Percentiles rank a stretch among this genome's conserved stretches.
These are phyloP conservation scores for Ganaspis sp. DNA, from an alignment of 1,140 invertebrate genomes.

Conservation along the genomic window DNA sequence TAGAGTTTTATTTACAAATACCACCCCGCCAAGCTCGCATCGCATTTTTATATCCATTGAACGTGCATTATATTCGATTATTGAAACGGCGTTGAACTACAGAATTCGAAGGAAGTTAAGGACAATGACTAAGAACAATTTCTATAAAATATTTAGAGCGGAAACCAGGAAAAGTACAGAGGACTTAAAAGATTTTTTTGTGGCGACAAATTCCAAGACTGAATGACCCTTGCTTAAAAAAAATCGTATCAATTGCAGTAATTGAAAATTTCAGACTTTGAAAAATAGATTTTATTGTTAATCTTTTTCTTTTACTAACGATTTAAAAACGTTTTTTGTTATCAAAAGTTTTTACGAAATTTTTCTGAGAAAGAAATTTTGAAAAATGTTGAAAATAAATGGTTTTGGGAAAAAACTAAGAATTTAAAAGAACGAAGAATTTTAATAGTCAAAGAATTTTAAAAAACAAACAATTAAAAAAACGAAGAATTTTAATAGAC, in stretches of 20 bases:
- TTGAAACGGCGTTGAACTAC: constrained; percentile 45
- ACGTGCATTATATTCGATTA: constrained; percentile 49
- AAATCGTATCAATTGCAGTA: neutral
- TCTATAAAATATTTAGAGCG: constrained; percentile 44
- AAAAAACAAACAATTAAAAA: no score
- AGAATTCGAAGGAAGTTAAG: constrained; percentile 11
- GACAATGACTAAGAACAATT: constrained; percentile 43
- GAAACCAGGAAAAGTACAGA: constrained; percentile 37
- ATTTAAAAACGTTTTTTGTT: neutral
- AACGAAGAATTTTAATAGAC: no score
- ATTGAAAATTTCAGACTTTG: neutral
- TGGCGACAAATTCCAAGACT: constrained; percentile 42
- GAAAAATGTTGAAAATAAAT: no score
- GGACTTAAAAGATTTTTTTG: constrained; percentile 13
- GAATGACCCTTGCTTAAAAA: neutral
- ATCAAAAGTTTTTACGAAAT: neutral
- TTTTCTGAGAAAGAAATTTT: no score
- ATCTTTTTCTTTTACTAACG: neutral
- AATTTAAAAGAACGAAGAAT: no score
- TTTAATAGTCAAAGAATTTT: no score
- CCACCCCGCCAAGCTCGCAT: constrained; percentile 44
- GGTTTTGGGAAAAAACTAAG: no score
- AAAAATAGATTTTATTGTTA: neutral
- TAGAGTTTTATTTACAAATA: constrained; percentile 60
- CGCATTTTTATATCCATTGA: constrained; percentile 44